These are phyloP conservation scores for Phycodurus eques DNA, from an alignment of 2,113 vertebrate species.

Conservation along the genomic window DNA sequence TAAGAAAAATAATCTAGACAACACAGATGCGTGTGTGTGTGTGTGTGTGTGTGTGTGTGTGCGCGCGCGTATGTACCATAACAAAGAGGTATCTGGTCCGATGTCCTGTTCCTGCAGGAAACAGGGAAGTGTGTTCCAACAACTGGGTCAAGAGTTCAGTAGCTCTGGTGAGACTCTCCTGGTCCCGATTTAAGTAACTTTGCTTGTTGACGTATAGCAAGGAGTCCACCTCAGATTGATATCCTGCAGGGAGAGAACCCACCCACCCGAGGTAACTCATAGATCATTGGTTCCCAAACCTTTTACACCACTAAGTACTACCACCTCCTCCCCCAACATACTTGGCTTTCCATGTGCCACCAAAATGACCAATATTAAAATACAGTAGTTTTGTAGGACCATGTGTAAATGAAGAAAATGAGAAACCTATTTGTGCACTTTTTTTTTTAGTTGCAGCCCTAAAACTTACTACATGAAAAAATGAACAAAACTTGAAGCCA, in stretches of 20 bases:
- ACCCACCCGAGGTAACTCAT: too few species aligned
- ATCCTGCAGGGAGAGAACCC: neutral
- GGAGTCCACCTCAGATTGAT: conserved; percentile 5
- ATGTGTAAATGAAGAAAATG: too few species aligned
- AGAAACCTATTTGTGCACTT: too few species aligned
- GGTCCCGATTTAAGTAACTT: neutral
- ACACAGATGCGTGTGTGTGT: neutral
- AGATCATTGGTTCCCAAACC: neutral
- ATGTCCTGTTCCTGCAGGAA: conserved; percentile 7
- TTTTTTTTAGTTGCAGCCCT: too few species aligned
- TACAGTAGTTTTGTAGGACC: too few species aligned
- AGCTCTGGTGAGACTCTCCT: neutral
- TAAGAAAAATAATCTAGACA: neutral
- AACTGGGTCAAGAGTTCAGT: conserved; percentile 4
- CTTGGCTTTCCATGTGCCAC: too few species aligned
- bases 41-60: neutral
- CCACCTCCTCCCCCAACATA: too few species aligned
- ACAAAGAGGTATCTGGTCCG: conserved; percentile 10
- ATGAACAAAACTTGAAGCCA: too few species aligned
- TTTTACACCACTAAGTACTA: too few species aligned
- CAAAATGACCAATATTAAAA: too few species aligned
- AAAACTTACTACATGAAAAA: too few species aligned
- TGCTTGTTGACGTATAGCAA: conserved; percentile 3
- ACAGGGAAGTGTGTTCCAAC: conserved; percentile 3
- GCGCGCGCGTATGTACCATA: neutral